Base-by-base conservation (phyloP, 2,797 vertebrate species). In the Glyptemys insculpta region DNA sequence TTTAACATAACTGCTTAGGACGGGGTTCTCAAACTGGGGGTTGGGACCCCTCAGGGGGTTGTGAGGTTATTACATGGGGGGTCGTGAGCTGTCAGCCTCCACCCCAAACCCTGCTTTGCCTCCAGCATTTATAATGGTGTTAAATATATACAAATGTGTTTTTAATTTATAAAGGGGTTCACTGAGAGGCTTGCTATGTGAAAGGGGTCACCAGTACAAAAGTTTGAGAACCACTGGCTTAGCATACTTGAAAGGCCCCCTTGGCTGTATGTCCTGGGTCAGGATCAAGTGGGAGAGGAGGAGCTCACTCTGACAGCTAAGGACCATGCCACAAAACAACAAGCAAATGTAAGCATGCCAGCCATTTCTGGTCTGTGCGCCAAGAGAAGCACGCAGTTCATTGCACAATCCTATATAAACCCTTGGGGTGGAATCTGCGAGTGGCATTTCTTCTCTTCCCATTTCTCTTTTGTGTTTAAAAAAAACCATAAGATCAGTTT, bases 321-420 rank as follows among this genome's bases (percentile, higher is more conserved):
- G 37, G 37, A 72, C 68, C 19, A 37, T 72, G 37, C 37, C 21
- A 23, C 68, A 72, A 72, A 91, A 8, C 27, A 82, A 11, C 4
- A 5, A 37, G 11, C 1, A 0, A 82, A 2, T 14, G 1, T 14
- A 49, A 29, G 29, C 25, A 18, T 16, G 29, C 41, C 34, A 86
- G 44, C 12, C 53, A 37, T 88, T 95, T 91, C 86, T 91, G 18
- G 25, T 72, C 6, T 65, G 1, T 68, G 18, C 25, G 4, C 79
- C 27, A 41, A 11, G 37, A 87, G 85, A 52, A 87, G 2, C 7
- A 83, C n/a, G 0, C 62, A 34, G 89, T 81, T 83, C 44, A 65
- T 86, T 91, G 49, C 56, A 52, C 25, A 41, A 14, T 50, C n/a
- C 88, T 6, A 44, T 31, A 25, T 21, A 7, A 74, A 74, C 9